Evolutionary conservation across 2,113 vertebrate species (phyloP), one percentile per base, ranked within the genome.

Genomic region (Atherinomorus stipes): DNA sequence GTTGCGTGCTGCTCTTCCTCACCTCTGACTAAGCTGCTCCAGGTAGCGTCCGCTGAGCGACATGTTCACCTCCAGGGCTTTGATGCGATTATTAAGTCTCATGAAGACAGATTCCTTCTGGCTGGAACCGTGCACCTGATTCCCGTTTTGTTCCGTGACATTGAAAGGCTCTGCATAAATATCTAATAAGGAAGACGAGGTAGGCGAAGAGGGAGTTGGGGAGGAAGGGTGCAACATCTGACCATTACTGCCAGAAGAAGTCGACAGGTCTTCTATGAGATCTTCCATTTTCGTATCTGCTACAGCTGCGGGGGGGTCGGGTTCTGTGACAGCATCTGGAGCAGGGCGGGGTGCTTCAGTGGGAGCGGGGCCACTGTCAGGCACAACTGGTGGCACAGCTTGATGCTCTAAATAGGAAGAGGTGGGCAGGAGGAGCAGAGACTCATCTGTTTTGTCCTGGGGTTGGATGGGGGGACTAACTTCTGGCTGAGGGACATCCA

Each of bases 101-200:
- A 99, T 99, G 86, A 99, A 99, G 28, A 99, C 97, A 0, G 98
- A 99, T 81, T 99, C 98, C 77, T 98, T 99, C 82, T 98, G 97
- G 78, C 95, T 96, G 72, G 98, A 96, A 44, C 96, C 95, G 2
- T 97, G 97, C 3, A 96, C 89, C 0, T 92, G 95, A 88, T 95
- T 96, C 15, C 96, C 96, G 4, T 95, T 97, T 60, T 95, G 92
- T 49, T 99, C 97, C 1, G 94, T 96, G 38, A 93, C 94, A 61
- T 96, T 96, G 74, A 95, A 95, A 19, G 97, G 54, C 42, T 99
- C 97, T 8, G 96, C 96, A 56, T 98, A 97, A 86, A 98, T 97
- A 83, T 99, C 98, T 0, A 95, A 96, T 69, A 94, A 93, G 42
- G 90, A 71, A 0, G 83, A 19, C 2, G 85, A 81, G 68, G 58